Evolutionary conservation across 2,113 vertebrate genomes (phyloP), one percentile per base, ranked within the genome.

Genomic region (Ascaphus truei): DNA sequence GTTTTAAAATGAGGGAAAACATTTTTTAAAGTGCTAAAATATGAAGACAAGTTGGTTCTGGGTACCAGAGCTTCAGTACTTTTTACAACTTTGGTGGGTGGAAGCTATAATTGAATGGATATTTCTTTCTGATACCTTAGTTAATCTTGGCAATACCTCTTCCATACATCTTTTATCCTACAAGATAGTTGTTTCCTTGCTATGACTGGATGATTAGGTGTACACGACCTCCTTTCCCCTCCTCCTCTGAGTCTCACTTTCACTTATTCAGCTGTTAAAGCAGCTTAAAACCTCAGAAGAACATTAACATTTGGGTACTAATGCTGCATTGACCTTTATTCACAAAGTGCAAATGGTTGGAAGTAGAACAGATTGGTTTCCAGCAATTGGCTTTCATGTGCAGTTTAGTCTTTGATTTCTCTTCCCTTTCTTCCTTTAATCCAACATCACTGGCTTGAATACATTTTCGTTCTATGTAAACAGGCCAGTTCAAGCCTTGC

Each of bases 381-480:
- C 86, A 87, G 83, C 75, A 15, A 85, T 81, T 77, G 86, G 81
- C 89, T 89, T 92, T 92, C 88, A 89, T 90, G 86, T 83, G 81
- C 82, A 81, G 79, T 90, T 92, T 88, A 83, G 81, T 82, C 89
- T 93, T 94, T 93, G 84, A 90, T 91, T 92, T 85, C 81, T 81
- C 72, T 75, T 79, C 72, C 82, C 77, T 90, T 92, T 93, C 91
- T 90, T 90, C 86, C 83, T 84, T 86, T 93, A 91, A 92, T 90
- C 91, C 92, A 92, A 91, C 90, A 90, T 92, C 61, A 20, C 77
- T 82, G 88, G 75, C 89, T 91, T 85, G 83, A 86, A 87, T 81
- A 86, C 87, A 86, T 92, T 92, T 89, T 85, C 84, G 76, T 83
- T 89, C 88, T 92, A 88, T 89, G 91, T 92, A 93, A 94, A 92